Percentiles rank a stretch among this genome's conserved stretches.
Conservation (phyloP, 2,888 invertebrate genomes). For the Lithophane socia region DNA sequence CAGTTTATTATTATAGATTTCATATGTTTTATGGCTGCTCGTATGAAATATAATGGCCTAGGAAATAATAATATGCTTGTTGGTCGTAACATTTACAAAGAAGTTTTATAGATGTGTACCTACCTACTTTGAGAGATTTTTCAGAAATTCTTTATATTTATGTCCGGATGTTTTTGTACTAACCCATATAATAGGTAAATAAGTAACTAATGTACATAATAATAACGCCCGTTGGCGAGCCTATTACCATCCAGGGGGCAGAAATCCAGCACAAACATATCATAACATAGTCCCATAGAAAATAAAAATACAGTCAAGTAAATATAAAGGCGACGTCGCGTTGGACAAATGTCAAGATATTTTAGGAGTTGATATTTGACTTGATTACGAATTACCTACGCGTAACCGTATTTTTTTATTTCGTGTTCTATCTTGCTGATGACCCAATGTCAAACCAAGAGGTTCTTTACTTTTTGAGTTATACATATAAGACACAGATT, state of each 20-base stretch:
- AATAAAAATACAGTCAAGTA: not conserved
- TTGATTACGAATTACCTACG: not conserved
- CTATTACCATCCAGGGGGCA: not conserved
- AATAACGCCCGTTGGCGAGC: too few species aligned
- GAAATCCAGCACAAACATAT: not conserved
- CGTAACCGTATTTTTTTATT: not conserved
- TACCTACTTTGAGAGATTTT: not conserved
- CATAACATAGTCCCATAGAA: not conserved
- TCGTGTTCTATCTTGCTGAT: not conserved
- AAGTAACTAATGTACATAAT: not conserved
- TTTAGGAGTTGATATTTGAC: not conserved
- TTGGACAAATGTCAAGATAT: not conserved
- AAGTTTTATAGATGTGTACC: conserved; percentile 22
- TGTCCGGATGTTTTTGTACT: not conserved
- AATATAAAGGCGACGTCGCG: not conserved
- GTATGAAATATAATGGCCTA: conserved; percentile 44
- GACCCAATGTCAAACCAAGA: not conserved
- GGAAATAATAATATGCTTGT: conserved; percentile 40
- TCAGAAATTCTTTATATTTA: not conserved
- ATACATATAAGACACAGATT: too few species aligned
- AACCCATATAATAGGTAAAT: not conserved
- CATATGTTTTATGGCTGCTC: conserved; percentile 44
- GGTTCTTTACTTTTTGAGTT: not conserved
- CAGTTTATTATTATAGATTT: conserved; percentile 34
- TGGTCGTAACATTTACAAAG: conserved; percentile 38